Conservation (phyloP, 2,797 vertebrate species). For the Pseudopleuronectes americanus region DNA sequence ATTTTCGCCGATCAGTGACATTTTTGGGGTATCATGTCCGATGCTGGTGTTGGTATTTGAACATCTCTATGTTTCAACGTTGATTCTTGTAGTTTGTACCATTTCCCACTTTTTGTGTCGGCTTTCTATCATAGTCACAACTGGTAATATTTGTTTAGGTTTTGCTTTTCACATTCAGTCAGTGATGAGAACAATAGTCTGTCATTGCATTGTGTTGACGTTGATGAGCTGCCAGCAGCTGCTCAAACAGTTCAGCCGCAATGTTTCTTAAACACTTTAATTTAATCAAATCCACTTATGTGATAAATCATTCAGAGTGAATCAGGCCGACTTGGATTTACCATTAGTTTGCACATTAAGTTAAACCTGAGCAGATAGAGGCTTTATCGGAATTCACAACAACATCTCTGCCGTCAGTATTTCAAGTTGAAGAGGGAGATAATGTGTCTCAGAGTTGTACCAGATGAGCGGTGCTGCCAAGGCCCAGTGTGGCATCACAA, state of each 20-base stretch:
- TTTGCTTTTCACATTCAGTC: slow-evolving; percentile 14
- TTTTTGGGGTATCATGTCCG: no score
- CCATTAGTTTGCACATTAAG: slow-evolving; percentile 44
- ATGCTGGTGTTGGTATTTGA: no score
- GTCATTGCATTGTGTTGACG: slow-evolving; percentile 34
- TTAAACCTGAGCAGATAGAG: slow-evolving; percentile 43
- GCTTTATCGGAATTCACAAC: slow-evolving; percentile 42
- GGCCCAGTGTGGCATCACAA: slow-evolving; percentile 60
- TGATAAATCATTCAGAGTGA: slow-evolving; percentile 54
- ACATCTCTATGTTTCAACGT: not conserved
- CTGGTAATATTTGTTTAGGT: slow-evolving; percentile 7
- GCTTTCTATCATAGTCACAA: slow-evolving; percentile 4
- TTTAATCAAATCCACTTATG: slow-evolving; percentile 47
- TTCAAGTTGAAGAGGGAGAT: slow-evolving; percentile 26
- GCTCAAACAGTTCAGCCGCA: slow-evolving; percentile 45
- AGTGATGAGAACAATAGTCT: slow-evolving; percentile 34
- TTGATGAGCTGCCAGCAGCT: slow-evolving; percentile 60
- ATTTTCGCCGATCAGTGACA: no score
- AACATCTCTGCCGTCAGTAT: slow-evolving; percentile 28
- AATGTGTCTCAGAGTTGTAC: slow-evolving; percentile 25
- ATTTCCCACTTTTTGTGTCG: not conserved
- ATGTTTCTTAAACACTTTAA: slow-evolving; percentile 57
- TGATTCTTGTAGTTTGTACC: not conserved
- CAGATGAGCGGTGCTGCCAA: slow-evolving; percentile 40
- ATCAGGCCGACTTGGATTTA: slow-evolving; percentile 60